These are phyloP conservation scores for Reticulitermes speratus DNA, from an alignment of 1,140 invertebrate species.

Conservation along the genomic window DNA sequence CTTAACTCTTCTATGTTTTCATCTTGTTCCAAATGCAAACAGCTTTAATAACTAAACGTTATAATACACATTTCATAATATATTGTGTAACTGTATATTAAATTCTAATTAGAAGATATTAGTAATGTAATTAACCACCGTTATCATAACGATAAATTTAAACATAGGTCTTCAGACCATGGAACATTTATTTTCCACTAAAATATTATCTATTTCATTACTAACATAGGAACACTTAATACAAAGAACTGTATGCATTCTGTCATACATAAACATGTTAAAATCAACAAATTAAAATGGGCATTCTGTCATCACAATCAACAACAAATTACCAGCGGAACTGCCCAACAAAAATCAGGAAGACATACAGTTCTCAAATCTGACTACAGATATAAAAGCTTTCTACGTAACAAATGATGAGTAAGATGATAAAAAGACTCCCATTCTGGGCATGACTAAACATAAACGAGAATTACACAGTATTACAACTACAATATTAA, in stretches of 20 bases:
- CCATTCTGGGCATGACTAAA: constrained; percentile 30
- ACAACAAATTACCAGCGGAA: not conserved
- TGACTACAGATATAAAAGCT: constrained; percentile 32
- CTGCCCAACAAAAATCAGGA: constrained; percentile 27
- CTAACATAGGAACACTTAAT: constrained; percentile 33
- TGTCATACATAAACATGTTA: constrained; percentile 14
- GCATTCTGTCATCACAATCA: not conserved
- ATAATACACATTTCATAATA: constrained; percentile 15
- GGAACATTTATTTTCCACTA: constrained; percentile 26
- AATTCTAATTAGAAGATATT: constrained; percentile 11
- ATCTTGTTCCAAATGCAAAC: constrained; percentile 16
- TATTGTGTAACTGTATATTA: constrained; percentile 6
- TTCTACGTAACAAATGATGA: constrained; percentile 33
- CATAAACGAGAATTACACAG: constrained; percentile 30
- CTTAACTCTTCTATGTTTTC: not conserved
- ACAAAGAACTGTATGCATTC: constrained; percentile 33
- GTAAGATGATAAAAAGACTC: constrained; percentile 21
- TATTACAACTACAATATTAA: constrained; percentile 30
- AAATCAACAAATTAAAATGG: not conserved
- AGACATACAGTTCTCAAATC: constrained; percentile 33
- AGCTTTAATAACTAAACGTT: constrained; percentile 5
- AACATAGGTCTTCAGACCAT: constrained; percentile 26
- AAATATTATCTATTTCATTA: constrained; percentile 26
- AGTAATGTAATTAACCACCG: constrained; percentile 21
- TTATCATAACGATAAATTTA: constrained; percentile 27